Conservation (phyloP, 2,888 invertebrate species). For the Brachynemurus nebulosus region DNA sequence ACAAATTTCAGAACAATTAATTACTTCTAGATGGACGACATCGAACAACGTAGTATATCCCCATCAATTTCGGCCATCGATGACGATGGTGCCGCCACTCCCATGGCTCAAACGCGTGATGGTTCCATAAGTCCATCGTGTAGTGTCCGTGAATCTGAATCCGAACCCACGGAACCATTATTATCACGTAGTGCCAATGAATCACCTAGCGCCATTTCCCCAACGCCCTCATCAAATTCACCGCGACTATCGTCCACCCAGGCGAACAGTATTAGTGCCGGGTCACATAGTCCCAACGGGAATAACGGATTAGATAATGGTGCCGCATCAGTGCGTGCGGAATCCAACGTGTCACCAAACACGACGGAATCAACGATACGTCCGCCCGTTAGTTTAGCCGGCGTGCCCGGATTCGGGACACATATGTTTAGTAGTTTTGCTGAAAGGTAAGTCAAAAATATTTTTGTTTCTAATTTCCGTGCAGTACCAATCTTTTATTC, state of each 20-base stretch:
- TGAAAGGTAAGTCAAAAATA: constrained; percentile 35
- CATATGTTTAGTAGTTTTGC: constrained; percentile 50
- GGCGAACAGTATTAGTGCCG: background rate
- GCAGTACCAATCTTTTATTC: too few relatives aligned
- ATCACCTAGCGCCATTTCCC: background rate
- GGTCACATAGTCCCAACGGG: background rate
- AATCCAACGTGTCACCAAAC: constrained; percentile 26
- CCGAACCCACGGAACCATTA: constrained; percentile 3
- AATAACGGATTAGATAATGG: constrained; percentile 1
- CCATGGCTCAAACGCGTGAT: constrained; percentile 2
- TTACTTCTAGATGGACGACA: constrained; percentile 6
- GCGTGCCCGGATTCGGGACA: constrained; percentile 41
- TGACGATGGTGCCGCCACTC: background rate
- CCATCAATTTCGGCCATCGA: constrained; percentile 10
- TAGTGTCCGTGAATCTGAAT: constrained; percentile 1
- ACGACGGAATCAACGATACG: background rate
- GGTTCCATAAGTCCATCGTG: constrained; percentile 6
- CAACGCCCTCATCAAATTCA: background rate
- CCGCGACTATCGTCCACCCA: background rate
- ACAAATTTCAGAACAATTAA: background rate
- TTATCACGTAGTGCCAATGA: background rate
- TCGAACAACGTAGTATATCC: constrained; percentile 7
- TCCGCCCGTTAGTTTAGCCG: constrained; percentile 9
- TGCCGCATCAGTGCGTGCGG: constrained; percentile 30
- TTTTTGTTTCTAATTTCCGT: background rate